These are phyloP conservation scores for Orussus abietinus DNA, from an alignment of 1,140 invertebrate species.

Conservation along the genomic window DNA sequence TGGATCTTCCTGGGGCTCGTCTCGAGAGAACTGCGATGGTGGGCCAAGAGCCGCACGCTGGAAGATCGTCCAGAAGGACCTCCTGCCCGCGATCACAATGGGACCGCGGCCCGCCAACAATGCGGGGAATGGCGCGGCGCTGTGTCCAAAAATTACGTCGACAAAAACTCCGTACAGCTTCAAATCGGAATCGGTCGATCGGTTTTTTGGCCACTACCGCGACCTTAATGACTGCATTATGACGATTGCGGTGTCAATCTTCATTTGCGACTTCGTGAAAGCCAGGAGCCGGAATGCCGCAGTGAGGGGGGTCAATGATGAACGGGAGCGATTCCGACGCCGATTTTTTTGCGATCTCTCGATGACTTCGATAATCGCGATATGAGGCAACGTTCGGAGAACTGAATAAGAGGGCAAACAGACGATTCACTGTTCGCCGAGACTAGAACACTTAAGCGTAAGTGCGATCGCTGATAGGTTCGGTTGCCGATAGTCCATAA, in stretches of 20 bases:
- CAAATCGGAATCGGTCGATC: conserved; percentile 23
- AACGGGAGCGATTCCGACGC: too few species aligned
- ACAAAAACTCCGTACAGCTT: conserved; percentile 30
- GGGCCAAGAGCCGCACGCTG: background rate
- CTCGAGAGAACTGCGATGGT: background rate
- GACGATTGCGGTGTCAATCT: conserved; percentile 44
- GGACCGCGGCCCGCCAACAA: conserved; percentile 24
- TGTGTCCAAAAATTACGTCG: conserved; percentile 32
- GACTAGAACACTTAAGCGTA: too few species aligned
- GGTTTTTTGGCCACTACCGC: conserved; percentile 15
- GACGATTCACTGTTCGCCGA: too few species aligned
- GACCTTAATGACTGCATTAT: conserved; percentile 39
- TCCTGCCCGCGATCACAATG: conserved; percentile 32
- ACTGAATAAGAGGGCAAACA: too few species aligned
- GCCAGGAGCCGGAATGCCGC: too few species aligned
- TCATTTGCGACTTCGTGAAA: conserved; percentile 31
- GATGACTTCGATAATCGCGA: too few species aligned
- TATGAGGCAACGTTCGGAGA: too few species aligned
- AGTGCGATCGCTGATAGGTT: too few species aligned
- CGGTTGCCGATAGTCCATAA: too few species aligned
- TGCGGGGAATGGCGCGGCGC: conserved; percentile 22
- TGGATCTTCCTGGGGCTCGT: background rate
- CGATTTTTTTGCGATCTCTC: too few species aligned
- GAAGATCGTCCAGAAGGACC: conserved; percentile 25
- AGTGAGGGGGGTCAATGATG: too few species aligned